Conservation (phyloP, 2,113 vertebrate species). For the Aptenodytes forsteri region DNA sequence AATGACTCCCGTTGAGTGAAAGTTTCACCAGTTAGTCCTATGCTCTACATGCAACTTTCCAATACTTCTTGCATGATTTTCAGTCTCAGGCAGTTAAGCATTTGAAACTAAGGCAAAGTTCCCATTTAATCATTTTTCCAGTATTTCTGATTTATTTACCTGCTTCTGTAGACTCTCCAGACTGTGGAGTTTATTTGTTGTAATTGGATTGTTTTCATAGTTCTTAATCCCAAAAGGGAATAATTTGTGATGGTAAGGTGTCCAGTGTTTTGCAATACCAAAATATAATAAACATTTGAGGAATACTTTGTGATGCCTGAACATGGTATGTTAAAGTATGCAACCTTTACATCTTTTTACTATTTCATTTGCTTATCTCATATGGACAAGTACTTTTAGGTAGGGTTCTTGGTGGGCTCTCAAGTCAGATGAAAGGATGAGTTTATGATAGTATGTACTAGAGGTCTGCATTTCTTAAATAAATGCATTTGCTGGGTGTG, state of each 20-base stretch:
- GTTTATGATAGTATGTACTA: neutral
- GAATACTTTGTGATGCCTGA: neutral
- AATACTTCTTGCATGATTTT: neutral
- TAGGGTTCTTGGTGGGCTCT: neutral
- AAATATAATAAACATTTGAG: neutral
- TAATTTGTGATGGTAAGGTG: neutral
- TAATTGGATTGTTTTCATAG: neutral
- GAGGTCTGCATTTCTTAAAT: neutral
- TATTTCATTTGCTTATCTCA: neutral
- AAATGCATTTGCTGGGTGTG: neutral
- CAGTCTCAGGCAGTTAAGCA: neutral
- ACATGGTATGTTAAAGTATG: neutral
- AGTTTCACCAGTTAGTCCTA: neutral
- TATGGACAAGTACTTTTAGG: neutral
- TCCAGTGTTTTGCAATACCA: neutral
- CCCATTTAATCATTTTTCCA: neutral
- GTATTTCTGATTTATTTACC: neutral
- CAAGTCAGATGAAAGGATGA: neutral
- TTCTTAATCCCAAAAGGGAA: neutral
- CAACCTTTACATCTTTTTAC: neutral
- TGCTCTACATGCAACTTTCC: neutral
- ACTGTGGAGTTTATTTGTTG: neutral
- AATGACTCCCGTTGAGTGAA: neutral
- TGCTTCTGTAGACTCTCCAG: neutral
- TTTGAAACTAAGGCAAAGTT: neutral